Evolutionary conservation across 2,113 vertebrate genomes (phyloP).

Genomic region (Orthonyx spaldingii): DNA sequence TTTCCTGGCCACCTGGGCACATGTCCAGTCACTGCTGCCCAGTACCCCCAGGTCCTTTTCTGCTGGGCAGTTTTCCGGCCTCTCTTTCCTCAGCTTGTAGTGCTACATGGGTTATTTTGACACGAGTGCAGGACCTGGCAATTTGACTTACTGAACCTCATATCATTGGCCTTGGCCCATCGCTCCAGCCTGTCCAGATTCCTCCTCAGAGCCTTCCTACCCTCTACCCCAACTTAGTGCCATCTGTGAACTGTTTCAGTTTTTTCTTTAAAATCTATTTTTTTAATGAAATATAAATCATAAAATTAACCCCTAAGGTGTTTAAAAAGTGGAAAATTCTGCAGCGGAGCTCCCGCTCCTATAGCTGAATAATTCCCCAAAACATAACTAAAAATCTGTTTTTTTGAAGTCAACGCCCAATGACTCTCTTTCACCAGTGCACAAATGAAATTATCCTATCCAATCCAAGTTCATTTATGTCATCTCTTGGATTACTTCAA

Average conservation of each 20-base stretch:
- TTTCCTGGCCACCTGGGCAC: background rate
- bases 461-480: background rate
- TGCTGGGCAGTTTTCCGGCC: background rate
- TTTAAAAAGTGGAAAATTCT: background rate
- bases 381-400: background rate
- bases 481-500: background rate
- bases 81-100: background rate
- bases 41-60: background rate
- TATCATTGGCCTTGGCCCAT: background rate
- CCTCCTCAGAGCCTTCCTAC: background rate
- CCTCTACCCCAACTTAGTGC: fast-evolving
- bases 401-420: background rate
- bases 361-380: background rate
- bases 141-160: fast-evolving
- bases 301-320: background rate
- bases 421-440: background rate
- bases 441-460: background rate
- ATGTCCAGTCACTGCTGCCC: fast-evolving
- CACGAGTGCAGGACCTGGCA: background rate
- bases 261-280: background rate
- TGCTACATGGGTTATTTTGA: background rate
- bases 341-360: fast-evolving
- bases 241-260: background rate
- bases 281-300: background rate
- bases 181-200: background rate